Percentiles rank a stretch among this genome's conserved stretches.
phyloP scores from a whole-genome alignment of 30 jellyfish, hydroid and myxozoan species.

The Aurelia coerulea region DNA sequence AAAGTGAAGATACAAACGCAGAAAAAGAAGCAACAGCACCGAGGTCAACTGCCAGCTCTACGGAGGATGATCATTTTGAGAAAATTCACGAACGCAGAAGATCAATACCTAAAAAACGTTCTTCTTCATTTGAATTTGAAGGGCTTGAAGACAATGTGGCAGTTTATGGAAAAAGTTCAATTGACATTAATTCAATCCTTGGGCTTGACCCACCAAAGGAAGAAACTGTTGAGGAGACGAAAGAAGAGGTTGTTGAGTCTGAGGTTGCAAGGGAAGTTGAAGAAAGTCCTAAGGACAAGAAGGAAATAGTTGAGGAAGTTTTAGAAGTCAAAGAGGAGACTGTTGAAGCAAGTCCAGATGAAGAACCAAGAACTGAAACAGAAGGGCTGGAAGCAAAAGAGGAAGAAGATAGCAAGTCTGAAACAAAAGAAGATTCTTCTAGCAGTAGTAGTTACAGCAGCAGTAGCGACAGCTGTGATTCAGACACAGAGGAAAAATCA shows the following conservation, averaged over 20 bases:
- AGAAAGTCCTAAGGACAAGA: background rate
- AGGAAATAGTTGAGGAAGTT: background rate
- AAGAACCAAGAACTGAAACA: too few relatives aligned
- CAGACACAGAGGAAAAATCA: too few relatives aligned
- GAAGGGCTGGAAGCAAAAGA: too few relatives aligned
- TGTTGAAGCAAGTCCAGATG: background rate
- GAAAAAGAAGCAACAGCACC: background rate
- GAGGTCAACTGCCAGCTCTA: background rate
- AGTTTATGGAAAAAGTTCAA: slow-evolving; percentile 59
- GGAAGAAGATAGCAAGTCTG: background rate
- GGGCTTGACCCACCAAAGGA: slow-evolving; percentile 64
- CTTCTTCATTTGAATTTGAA: slow-evolving; percentile 69
- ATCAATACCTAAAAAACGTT: slow-evolving; percentile 57
- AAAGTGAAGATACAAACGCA: background rate
- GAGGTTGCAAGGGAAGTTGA: slow-evolving; percentile 24
- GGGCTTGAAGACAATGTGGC: slow-evolving; percentile 70
- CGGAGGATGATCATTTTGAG: slow-evolving; percentile 23
- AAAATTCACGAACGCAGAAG: slow-evolving; percentile 43
- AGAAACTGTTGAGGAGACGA: slow-evolving; percentile 56
- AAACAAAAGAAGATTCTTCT: too few relatives aligned
- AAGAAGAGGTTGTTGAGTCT: background rate
- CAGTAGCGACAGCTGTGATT: too few relatives aligned
- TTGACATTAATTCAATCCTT: slow-evolving; percentile 70
- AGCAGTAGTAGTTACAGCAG: too few relatives aligned
- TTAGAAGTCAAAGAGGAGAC: background rate